Percentiles rank a stretch among this genome's conserved stretches.
Conservation (phyloP, 2,113 vertebrate genomes). For the Atherinomorus stipes region DNA sequence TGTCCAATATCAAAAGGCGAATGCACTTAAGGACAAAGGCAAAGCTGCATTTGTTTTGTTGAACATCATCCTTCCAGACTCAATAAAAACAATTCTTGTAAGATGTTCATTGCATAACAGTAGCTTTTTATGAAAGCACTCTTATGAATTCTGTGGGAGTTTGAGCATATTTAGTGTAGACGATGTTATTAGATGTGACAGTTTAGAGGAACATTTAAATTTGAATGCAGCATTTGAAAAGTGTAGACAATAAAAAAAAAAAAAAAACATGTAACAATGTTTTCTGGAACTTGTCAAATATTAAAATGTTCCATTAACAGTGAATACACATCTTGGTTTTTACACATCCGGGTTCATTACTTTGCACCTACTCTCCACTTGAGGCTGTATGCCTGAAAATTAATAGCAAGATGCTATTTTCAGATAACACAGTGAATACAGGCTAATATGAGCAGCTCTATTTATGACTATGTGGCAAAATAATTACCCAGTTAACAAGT, state of each 20-base stretch:
- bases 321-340: background rate
- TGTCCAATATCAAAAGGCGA: background rate
- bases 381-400: background rate
- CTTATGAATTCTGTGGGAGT: too few species aligned
- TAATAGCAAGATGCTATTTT: background rate
- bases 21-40: background rate
- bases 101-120: background rate
- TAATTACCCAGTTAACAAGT: conserved; percentile 30
- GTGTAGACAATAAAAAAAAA: too few species aligned
- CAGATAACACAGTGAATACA: background rate
- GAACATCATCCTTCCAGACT: background rate
- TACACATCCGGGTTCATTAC: background rate
- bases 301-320: background rate
- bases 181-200: background rate
- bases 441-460: conserved; percentile 16
- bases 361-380: background rate
- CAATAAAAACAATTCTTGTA: background rate
- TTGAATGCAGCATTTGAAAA: background rate
- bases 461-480: conserved; percentile 32
- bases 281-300: background rate
- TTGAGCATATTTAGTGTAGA: too few species aligned
- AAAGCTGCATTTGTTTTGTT: background rate
- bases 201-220: conserved; percentile 10
- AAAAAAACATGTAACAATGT: background rate
- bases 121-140: background rate